Evolutionary conservation across 2,888 invertebrate species (phyloP).

Genomic region (Nephrotoma appendiculata): DNA sequence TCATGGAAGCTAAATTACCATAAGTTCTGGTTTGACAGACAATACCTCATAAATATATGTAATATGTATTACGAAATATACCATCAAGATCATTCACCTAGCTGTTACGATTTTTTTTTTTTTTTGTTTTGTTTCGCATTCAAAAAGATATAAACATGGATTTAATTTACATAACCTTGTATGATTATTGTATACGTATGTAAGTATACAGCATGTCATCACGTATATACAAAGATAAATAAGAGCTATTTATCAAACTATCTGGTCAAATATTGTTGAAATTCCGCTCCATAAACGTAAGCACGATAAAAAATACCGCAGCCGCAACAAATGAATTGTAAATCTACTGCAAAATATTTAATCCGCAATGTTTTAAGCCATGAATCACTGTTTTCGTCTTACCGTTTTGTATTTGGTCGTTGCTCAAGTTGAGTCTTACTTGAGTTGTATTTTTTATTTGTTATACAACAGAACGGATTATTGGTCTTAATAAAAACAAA

Average conservation of each 20-base stretch:
- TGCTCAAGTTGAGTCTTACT: not conserved
- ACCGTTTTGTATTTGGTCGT: not conserved
- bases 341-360: not conserved
- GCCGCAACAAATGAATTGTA: not conserved
- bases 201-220: not conserved
- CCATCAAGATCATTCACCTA: not conserved
- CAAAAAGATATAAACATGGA: not conserved
- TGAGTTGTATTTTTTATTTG: not conserved
- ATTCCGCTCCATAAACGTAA: not conserved
- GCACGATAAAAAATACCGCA: not conserved
- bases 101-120: not conserved
- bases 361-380: not conserved
- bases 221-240: not conserved
- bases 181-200: not conserved
- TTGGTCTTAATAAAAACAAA: not conserved
- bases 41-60: not conserved
- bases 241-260: not conserved
- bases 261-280: not conserved
- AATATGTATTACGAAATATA: not conserved
- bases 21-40: not conserved
- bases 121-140: not conserved
- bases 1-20: not conserved
- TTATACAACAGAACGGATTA: not conserved
- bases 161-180: not conserved
- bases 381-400: not conserved